Conservation (phyloP, 2,797 vertebrate genomes). For the Liparis tanakae region DNA sequence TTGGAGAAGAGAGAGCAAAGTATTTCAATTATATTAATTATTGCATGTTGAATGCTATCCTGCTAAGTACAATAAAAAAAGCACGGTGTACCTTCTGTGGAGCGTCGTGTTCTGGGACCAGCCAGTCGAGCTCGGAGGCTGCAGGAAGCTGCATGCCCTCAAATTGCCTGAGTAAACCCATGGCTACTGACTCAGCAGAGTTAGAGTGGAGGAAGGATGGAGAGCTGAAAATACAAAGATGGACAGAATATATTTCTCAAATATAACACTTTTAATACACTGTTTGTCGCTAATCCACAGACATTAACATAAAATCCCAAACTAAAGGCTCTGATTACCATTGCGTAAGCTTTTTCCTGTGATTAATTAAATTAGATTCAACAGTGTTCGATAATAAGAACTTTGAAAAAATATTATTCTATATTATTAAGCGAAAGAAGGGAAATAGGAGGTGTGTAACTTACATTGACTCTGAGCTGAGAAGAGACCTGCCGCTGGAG, state of each 20-base stretch:
- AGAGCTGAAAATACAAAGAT: slow-evolving; percentile 76
- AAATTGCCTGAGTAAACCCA: slow-evolving; percentile 97
- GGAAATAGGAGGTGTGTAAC: slow-evolving; percentile 45
- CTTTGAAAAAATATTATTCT: neutral
- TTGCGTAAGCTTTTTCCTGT: neutral
- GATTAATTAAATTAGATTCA: neutral
- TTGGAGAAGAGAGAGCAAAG: slow-evolving; percentile 50
- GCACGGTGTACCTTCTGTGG: slow-evolving; percentile 90
- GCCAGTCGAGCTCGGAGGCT: slow-evolving; percentile 96
- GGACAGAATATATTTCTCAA: neutral
- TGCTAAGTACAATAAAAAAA: neutral
- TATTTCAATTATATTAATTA: neutral
- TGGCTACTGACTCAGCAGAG: slow-evolving; percentile 96
- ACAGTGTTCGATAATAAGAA: neutral
- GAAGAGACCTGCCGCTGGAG: slow-evolving; percentile 83
- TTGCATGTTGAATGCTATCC: neutral
- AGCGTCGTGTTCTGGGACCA: slow-evolving; percentile 95
- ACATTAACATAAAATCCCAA: neutral
- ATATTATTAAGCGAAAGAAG: neutral
- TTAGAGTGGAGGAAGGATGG: slow-evolving; percentile 92
- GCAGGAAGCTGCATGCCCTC: slow-evolving; percentile 98
- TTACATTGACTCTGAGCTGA: slow-evolving; percentile 90
- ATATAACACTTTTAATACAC: neutral
- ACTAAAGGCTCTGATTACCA: neutral
- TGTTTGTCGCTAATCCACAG: neutral